These are phyloP conservation scores for Gallirallus australis DNA, from an alignment of 2,797 vertebrate genomes.

Conservation along the genomic window DNA sequence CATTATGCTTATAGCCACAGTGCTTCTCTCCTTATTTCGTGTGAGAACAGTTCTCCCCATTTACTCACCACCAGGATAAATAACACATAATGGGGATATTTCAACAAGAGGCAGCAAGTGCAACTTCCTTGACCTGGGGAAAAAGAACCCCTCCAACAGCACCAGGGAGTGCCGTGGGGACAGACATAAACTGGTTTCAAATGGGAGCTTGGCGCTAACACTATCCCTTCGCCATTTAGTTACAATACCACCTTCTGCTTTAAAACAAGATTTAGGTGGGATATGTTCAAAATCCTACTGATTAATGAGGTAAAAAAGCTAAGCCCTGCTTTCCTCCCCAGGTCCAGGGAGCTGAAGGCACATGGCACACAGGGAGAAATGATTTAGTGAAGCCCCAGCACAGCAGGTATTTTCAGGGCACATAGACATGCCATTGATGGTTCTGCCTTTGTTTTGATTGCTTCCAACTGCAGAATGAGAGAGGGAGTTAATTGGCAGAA, in stretches of 20 bases:
- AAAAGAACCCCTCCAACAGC: background rate
- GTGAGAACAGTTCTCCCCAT: background rate
- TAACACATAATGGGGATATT: background rate
- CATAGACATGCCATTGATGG: constrained; percentile 37
- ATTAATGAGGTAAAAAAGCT: background rate
- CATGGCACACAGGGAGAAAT: background rate
- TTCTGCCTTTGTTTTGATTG: constrained; percentile 55
- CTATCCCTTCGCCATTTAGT: background rate
- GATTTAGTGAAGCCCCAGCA: constrained; percentile 1
- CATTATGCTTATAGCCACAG: background rate
- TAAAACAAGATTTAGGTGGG: background rate
- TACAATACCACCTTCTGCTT: background rate
- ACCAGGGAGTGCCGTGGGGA: background rate
- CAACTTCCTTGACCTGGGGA: background rate
- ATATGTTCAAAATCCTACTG: background rate
- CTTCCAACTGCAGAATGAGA: constrained; percentile 50
- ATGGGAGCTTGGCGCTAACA: background rate
- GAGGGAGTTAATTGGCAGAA: constrained; percentile 50
- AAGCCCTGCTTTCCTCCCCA: background rate
- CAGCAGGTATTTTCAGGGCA: background rate
- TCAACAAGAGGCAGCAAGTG: background rate
- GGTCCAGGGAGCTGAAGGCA: background rate
- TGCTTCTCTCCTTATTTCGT: background rate
- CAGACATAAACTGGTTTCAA: background rate
- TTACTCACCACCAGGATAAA: background rate